A percentile compares a stretch with the other conserved stretches of the same genome.
Conservation (phyloP, 2,797 vertebrate genomes). For the Trachurus trachurus region DNA sequence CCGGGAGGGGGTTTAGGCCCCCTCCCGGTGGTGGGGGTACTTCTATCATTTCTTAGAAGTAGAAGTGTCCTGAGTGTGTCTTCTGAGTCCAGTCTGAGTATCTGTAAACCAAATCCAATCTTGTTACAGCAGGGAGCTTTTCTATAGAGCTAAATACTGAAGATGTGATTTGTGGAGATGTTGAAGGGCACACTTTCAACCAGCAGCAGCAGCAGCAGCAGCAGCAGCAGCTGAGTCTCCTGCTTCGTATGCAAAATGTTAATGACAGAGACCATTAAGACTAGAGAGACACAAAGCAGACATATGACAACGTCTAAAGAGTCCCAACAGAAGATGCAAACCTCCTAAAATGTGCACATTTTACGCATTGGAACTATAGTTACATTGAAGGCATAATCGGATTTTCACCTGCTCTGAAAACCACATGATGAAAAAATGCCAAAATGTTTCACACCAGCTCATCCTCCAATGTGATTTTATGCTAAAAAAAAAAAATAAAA, state of each 20-base stretch:
- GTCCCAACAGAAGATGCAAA: neutral
- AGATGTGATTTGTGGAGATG: neutral
- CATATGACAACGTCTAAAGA: neutral
- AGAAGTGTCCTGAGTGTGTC: neutral
- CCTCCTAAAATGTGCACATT: neutral
- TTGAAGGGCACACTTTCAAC: neutral
- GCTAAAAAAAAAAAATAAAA: neutral
- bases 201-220: neutral
- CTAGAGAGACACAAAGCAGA: neutral
- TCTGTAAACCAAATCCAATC: neutral
- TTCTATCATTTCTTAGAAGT: too few relatives aligned
- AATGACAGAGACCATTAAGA: neutral
- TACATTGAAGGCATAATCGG: too few relatives aligned
- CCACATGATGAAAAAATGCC: too few relatives aligned
- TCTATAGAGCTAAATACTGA: neutral
- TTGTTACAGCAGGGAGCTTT: neutral
- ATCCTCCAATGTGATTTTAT: neutral
- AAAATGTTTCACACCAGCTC: neutral
- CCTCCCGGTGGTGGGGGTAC: too few relatives aligned
- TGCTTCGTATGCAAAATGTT: neutral
- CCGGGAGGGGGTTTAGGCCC: too few relatives aligned
- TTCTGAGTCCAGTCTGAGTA: neutral
- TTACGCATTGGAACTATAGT: too few relatives aligned
- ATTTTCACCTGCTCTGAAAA: too few relatives aligned
- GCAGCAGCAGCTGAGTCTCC: neutral